These are phyloP conservation scores for Luehdorfia chinensis DNA, from an alignment of 1,140 invertebrate genomes.

Conservation along the genomic window DNA sequence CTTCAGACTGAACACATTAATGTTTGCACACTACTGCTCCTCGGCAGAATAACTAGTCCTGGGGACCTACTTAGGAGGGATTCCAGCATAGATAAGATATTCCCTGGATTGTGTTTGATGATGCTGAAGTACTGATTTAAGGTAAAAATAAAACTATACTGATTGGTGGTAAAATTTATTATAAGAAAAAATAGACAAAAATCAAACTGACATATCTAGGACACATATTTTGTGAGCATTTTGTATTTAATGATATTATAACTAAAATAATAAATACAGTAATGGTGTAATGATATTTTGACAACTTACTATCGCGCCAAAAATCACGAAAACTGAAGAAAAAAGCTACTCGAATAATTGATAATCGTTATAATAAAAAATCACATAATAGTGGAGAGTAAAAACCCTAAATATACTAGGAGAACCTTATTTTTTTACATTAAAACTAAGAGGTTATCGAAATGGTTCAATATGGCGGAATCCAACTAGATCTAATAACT, in stretches of 20 bases:
- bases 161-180: slow-evolving; percentile 18
- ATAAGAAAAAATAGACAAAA: slow-evolving; percentile 13
- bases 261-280: slow-evolving; percentile 4
- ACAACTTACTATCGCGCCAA: slow-evolving; percentile 4
- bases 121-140: no score
- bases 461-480: slow-evolving; percentile 4
- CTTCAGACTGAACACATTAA: no score
- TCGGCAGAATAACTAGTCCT: no score
- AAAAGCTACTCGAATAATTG: neutral
- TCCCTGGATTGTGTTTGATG: no score
- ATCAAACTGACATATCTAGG: slow-evolving; percentile 1
- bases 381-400: slow-evolving; percentile 14
- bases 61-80: no score
- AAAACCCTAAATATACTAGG: neutral
- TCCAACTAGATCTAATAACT: no score
- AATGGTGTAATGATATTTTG: neutral
- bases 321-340: neutral
- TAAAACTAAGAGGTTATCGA: slow-evolving; percentile 1
- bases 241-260: no score
- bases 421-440: slow-evolving; percentile 6
- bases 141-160: no score
- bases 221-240: no score
- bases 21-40: no score
- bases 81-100: no score
- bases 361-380: neutral